Percentiles rank a stretch among this genome's conserved stretches.
Conservation (phyloP, 2,888 invertebrate species). For the Colletes collaris region DNA sequence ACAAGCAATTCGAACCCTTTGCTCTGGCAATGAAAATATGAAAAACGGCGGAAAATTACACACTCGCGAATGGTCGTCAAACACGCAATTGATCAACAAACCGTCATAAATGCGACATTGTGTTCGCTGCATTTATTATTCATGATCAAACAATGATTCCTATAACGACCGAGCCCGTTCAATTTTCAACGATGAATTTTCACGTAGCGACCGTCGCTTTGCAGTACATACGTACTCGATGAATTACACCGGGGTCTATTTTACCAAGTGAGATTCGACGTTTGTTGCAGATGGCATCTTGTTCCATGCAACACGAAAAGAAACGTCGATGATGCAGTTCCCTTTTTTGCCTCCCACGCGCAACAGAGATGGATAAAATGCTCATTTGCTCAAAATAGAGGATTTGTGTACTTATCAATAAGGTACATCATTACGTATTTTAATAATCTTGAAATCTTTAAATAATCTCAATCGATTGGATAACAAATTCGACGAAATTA, state of each 20-base stretch:
- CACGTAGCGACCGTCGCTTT: not conserved
- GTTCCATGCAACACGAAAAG: not conserved
- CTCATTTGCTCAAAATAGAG: no score
- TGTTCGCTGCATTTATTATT: conserved; percentile 16
- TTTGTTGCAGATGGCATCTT: conserved; percentile 49
- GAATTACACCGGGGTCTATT: conserved; percentile 1
- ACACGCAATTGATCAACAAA: conserved; percentile 25
- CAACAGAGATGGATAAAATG: no score
- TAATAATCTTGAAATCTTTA: no score
- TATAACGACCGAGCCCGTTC: not conserved
- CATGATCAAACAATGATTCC: not conserved
- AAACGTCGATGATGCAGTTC: conserved; percentile 49
- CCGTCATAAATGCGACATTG: not conserved
- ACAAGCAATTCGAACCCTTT: conserved; percentile 1
- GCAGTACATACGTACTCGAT: not conserved
- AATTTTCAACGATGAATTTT: not conserved
- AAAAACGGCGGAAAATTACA: conserved; percentile 15
- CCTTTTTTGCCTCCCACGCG: conserved; percentile 38
- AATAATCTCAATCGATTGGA: no score
- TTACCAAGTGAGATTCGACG: conserved; percentile 38
- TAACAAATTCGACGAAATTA: no score
- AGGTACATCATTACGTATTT: no score
- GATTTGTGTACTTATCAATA: no score
- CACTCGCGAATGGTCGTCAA: not conserved
- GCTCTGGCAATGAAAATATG: not conserved